A percentile compares a stretch with the other conserved stretches of the same genome.
phyloP scores from a whole-genome alignment of 2,113 vertebrate species.

The Malaclemys terrapin region DNA sequence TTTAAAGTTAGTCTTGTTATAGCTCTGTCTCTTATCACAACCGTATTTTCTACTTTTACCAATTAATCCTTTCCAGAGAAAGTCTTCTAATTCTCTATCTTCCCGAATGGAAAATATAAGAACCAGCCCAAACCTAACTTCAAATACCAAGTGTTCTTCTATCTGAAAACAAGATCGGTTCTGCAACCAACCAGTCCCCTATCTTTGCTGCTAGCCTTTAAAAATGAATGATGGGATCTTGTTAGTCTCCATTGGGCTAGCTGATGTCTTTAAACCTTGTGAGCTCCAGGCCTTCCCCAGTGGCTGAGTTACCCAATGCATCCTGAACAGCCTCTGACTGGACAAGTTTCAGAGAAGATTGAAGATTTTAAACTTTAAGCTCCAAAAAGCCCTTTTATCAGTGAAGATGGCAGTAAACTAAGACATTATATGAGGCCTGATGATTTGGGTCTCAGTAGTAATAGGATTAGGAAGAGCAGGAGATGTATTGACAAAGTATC shows the following conservation, averaged over 20 bases:
- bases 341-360: not conserved
- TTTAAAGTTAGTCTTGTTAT: not conserved
- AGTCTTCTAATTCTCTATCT: not conserved
- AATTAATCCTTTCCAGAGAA: not conserved
- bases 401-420: not conserved
- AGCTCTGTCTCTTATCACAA: not conserved
- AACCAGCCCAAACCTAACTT: not conserved
- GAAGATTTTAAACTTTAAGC: not conserved
- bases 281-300: slow-evolving; percentile 33
- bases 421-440: not conserved
- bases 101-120: not conserved
- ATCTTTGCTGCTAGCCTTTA: not conserved
- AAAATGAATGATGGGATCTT: not conserved
- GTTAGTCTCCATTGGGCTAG: not conserved
- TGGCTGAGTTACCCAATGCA: not conserved
- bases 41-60: not conserved
- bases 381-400: not conserved
- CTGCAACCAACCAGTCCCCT: not conserved
- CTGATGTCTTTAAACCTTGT: not conserved
- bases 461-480: not conserved
- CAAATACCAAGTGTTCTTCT: not conserved
- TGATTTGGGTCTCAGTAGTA: not conserved
- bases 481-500: not conserved
- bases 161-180: not conserved
- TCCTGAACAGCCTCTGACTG: slow-evolving; percentile 1